A percentile compares a stretch with the other conserved stretches of the same genome.
Evolutionary conservation across 2,888 invertebrate genomes (phyloP).

Genomic region (Synanthedon tipuliformis): DNA sequence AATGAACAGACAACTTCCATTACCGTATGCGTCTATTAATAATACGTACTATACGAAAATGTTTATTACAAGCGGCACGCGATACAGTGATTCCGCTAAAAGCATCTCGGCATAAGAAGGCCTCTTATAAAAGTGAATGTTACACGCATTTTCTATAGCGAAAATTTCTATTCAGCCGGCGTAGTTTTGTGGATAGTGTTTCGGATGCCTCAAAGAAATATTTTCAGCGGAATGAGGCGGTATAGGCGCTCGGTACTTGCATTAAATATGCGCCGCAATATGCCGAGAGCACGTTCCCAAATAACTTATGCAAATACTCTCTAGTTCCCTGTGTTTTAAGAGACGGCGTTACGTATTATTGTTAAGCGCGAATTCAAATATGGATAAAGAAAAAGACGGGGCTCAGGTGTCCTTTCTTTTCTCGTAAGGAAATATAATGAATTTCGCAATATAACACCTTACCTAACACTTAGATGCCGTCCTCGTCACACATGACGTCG

Average conservation of each 20-base stretch:
- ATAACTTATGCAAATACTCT: conserved; percentile 48
- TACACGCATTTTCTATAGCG: conserved; percentile 32
- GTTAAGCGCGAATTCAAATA: conserved; percentile 15
- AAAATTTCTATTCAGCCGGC: conserved; percentile 38
- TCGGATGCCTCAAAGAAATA: conserved; percentile 40
- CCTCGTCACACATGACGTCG: not conserved
- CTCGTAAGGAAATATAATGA: conserved; percentile 30
- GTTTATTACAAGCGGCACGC: conserved; percentile 45
- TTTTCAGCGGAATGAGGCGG: conserved; percentile 21
- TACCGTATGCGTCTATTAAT: conserved; percentile 22
- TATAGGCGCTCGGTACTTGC: conserved; percentile 20
- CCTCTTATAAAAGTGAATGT: conserved; percentile 21
- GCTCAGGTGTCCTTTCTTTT: conserved; percentile 36
- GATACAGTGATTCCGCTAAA: conserved; percentile 57
- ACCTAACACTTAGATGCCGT: not conserved
- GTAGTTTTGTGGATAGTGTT: conserved; percentile 42
- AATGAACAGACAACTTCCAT: conserved; percentile 17
- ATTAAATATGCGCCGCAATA: conserved; percentile 48
- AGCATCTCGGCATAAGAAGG: conserved; percentile 36
- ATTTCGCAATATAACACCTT: conserved; percentile 10
- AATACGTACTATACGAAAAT: conserved; percentile 23
- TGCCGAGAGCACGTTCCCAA: conserved; percentile 31
- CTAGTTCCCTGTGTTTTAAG: conserved; percentile 29
- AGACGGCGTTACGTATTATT: conserved; percentile 20
- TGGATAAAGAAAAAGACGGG: conserved; percentile 17